Evolutionary conservation across 2,888 invertebrate genomes (phyloP).

Genomic region (Neoascia interrupta): DNA sequence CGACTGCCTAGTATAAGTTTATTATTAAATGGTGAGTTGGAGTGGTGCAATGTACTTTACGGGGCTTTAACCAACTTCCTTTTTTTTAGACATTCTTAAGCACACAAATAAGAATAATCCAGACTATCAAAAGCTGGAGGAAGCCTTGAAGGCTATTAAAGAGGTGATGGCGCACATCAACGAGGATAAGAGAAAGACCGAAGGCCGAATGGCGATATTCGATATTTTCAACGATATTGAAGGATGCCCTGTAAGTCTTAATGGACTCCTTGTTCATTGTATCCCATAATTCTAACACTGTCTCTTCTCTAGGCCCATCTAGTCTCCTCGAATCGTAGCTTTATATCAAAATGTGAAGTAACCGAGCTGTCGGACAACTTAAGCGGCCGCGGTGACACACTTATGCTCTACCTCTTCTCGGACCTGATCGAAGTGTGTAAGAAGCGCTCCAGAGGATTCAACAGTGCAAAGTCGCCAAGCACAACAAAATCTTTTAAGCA

Average conservation of each 20-base stretch:
- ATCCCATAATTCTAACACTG: no score
- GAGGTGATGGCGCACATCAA: conserved; percentile 98
- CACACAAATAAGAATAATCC: conserved; percentile 93
- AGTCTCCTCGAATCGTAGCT: conserved; percentile 94
- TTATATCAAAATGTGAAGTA: conserved; percentile 93
- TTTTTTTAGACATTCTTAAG: conserved; percentile 90
- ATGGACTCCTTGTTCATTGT: no score
- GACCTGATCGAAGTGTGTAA: conserved; percentile 96
- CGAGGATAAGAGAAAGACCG: conserved; percentile 97
- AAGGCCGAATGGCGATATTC: conserved; percentile 97
- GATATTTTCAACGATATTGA: conserved; percentile 99
- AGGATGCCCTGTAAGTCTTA: conserved; percentile 92
- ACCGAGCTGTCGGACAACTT: conserved; percentile 91
- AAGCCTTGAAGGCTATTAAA: conserved; percentile 92
- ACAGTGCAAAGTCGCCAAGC: conserved; percentile 86
- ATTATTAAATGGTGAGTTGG: conserved; percentile 90
- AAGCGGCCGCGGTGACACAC: conserved; percentile 91
- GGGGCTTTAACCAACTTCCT: neutral
- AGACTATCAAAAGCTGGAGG: conserved; percentile 91
- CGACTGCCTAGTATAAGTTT: conserved; percentile 97
- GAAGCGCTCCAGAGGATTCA: conserved; percentile 88
- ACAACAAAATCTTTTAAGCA: conserved; percentile 94
- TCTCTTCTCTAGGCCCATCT: conserved; percentile 86
- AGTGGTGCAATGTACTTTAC: neutral
- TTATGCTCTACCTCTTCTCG: conserved; percentile 95